phyloP scores from a whole-genome alignment of 2,888 invertebrate species.

The Oxystoma pomonae region DNA sequence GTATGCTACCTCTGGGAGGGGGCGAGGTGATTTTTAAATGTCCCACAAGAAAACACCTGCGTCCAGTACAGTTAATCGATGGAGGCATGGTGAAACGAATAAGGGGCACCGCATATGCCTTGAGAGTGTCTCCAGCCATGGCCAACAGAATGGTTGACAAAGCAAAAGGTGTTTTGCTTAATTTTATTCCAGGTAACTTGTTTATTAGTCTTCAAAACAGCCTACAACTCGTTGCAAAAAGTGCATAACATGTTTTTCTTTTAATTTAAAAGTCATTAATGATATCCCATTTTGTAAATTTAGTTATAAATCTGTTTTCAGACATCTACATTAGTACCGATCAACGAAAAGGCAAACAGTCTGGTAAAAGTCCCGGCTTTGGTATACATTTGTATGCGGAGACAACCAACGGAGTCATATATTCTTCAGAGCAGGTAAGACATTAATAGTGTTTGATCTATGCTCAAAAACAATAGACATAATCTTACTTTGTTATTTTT shows the following conservation, averaged over 20 bases:
- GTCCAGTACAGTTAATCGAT: conserved; percentile 74
- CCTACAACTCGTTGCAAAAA: no score
- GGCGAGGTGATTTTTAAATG: conserved; percentile 89
- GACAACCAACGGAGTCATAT: conserved; percentile 79
- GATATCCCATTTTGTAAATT: no score
- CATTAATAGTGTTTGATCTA: no score
- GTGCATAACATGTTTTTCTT: no score
- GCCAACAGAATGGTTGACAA: conserved; percentile 91
- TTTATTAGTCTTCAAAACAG: no score
- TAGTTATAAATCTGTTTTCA: no score
- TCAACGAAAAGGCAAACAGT: conserved; percentile 79
- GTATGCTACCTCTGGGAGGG: conserved; percentile 85
- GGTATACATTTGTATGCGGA: conserved; percentile 89
- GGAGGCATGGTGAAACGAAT: conserved; percentile 92
- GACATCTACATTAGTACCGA: conserved; percentile 96
- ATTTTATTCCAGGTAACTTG: conserved; percentile 70
- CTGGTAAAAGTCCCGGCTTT: conserved; percentile 89
- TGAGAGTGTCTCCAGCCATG: conserved; percentile 89
- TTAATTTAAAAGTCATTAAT: no score
- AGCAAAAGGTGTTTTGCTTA: conserved; percentile 85
- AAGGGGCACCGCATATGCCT: conserved; percentile 85
- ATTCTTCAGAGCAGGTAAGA: conserved; percentile 59
- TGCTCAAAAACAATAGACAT: no score
- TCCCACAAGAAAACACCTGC: conserved; percentile 77
- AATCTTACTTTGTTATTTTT: no score